Evolutionary conservation across 2,113 vertebrate species (phyloP).

Genomic region (Chascanopsetta lugubris): DNA sequence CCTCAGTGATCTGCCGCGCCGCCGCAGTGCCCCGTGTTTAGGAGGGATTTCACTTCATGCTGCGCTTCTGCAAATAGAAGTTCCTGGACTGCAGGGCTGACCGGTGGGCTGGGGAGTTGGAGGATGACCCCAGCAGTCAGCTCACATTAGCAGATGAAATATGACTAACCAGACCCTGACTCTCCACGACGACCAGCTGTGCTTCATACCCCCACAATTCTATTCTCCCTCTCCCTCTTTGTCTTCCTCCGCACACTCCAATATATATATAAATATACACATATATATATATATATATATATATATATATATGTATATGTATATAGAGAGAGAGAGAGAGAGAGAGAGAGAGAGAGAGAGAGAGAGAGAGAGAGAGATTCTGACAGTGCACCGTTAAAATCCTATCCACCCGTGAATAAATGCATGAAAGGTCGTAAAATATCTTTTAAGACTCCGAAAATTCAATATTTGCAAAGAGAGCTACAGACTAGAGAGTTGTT

Average conservation of each 20-base stretch:
- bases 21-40: slow-evolving; percentile 46
- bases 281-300: too few relatives aligned
- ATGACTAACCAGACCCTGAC: slow-evolving; percentile 68
- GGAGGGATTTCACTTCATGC: slow-evolving; percentile 61
- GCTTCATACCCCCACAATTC: slow-evolving; percentile 39
- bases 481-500: too few relatives aligned
- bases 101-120: slow-evolving; percentile 67
- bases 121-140: slow-evolving; percentile 75
- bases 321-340: too few relatives aligned
- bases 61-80: slow-evolving; percentile 71
- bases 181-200: slow-evolving; percentile 63
- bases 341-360: too few relatives aligned
- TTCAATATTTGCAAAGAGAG: too few relatives aligned
- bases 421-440: too few relatives aligned
- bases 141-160: slow-evolving; percentile 74
- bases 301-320: too few relatives aligned
- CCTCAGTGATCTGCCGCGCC: slow-evolving; percentile 32
- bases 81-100: slow-evolving; percentile 68
- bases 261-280: too few relatives aligned
- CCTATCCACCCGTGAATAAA: too few relatives aligned
- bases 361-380: too few relatives aligned
- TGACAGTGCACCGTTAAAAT: too few relatives aligned
- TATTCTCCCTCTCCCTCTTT: slow-evolving; percentile 27
- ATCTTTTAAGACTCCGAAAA: too few relatives aligned
- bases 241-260: slow-evolving; percentile 37